Conservation (phyloP, 2,888 invertebrate species). For the Nomada goodeniana region DNA sequence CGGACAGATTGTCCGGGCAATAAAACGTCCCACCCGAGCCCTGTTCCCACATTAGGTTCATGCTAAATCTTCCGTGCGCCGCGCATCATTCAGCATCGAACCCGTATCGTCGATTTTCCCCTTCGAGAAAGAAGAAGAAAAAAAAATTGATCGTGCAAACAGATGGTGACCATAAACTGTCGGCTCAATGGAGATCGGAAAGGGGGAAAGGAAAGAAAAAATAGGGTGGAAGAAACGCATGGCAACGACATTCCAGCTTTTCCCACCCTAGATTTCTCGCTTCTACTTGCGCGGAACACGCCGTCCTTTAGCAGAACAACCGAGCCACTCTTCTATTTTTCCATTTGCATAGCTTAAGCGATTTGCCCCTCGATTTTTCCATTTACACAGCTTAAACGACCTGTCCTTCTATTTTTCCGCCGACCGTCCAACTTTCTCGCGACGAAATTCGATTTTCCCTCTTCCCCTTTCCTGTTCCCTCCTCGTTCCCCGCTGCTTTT, state of each 20-base stretch:
- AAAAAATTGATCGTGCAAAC: background rate
- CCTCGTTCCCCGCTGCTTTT: background rate
- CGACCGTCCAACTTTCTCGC: conserved; percentile 6
- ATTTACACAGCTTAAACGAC: conserved; percentile 56
- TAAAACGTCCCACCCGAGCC: too few relatives aligned
- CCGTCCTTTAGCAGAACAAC: conserved; percentile 51
- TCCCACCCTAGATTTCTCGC: background rate
- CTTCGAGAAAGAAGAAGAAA: background rate
- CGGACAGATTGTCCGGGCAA: too few relatives aligned
- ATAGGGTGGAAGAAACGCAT: background rate
- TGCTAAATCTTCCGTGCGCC: background rate
- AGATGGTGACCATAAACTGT: background rate
- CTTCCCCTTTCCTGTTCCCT: background rate
- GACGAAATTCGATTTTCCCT: conserved; percentile 43
- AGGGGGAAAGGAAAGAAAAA: too few relatives aligned
- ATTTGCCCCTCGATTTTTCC: conserved; percentile 58
- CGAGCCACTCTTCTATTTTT: conserved; percentile 47
- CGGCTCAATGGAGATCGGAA: background rate
- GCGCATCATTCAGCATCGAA: background rate
- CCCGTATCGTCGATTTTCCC: too few relatives aligned
- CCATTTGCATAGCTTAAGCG: conserved; percentile 63
- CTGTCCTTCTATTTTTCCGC: conserved; percentile 47
- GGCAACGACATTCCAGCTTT: conserved; percentile 17
- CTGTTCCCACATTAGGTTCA: background rate
- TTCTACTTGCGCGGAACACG: conserved; percentile 7